Evolutionary conservation across 2,888 invertebrate genomes (phyloP), one percentile per base, ranked within the genome.

Genomic region (Caenorhabditis uteleia): DNA sequence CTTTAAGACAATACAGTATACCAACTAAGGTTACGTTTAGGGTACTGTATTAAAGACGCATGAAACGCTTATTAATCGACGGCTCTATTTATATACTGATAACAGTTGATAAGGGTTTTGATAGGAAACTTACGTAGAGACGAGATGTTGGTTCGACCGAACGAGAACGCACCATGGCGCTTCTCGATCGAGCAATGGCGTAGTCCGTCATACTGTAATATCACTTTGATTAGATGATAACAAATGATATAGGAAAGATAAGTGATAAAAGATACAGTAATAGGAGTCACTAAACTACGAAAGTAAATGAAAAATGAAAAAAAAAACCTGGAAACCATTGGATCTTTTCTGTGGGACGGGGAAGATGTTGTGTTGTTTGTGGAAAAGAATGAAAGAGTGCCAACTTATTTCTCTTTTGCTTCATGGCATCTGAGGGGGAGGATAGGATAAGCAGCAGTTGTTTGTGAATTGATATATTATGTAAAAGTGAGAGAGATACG

Each of bases 161-260:
- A 26, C 56, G 58, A 29, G 75, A 65, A 29, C 78, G 71, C 27
- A 68, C 60, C 21, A 79, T 44, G 16, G 72, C 76, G 55, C 79
- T 78, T 21, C 74, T 71, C 36, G 77, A 68, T 38, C 78, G 75
- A 49, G 70, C 69, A 48, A 77, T 49, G n/a, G 70, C 68, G 59
- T 77, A 77, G 58, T 77, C 75, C 47, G 62, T 70, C 73, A 75
- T 73, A 45, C 67, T 70, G 64, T 39, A 66, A 57, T 29, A n/a
- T 46, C n/a, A n/a, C n/a, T n/a, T n/a, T n/a, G n/a, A n/a, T 12
- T 26, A 16, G 20, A 27, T 10, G 12, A 23, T n/a, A n/a, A 10
- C 20, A n/a, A 25, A 39, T 8, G 21, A 47, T n/a, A n/a, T 38
- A 29, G 38, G 23, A 16, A 48, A n/a, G 23, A 46, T 21, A 4